Conservation (phyloP, 2,113 vertebrate genomes). For the Daubentonia madagascariensis region DNA sequence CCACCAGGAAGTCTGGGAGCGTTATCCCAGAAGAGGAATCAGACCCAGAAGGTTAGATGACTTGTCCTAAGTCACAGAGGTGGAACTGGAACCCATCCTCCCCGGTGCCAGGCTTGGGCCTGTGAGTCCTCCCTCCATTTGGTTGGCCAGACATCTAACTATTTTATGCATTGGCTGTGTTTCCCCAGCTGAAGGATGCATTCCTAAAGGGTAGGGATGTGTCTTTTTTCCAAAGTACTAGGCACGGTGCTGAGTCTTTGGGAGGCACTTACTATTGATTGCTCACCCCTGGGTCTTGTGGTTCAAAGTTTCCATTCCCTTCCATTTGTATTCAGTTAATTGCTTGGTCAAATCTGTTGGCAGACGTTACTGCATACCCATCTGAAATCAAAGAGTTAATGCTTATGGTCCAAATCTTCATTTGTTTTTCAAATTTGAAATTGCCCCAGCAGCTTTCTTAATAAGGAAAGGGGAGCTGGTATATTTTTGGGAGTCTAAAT, state of each 20-base stretch:
- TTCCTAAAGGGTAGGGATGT: not conserved
- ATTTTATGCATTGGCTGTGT: not conserved
- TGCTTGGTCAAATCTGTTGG: not conserved
- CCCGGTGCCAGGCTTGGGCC: not conserved
- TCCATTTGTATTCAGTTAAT: not conserved
- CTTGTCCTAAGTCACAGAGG: not conserved
- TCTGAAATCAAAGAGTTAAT: conserved; percentile 5
- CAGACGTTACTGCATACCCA: not conserved
- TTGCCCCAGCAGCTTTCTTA: not conserved
- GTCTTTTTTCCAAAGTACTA: not conserved
- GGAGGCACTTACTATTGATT: not conserved
- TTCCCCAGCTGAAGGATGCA: not conserved
- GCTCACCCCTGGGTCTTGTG: not conserved
- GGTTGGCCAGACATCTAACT: not conserved
- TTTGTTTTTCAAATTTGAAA: not conserved
- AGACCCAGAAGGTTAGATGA: not conserved
- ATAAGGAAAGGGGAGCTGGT: not conserved
- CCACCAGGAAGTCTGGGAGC: not conserved
- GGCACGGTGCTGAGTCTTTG: not conserved
- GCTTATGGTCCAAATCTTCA: not conserved
- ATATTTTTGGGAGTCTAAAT: not conserved
- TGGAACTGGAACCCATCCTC: not conserved
- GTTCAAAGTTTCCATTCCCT: not conserved
- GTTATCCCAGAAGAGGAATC: not conserved
- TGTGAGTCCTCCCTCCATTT: not conserved